Conservation (phyloP, 2,113 vertebrate genomes). For the Sander vitreus region DNA sequence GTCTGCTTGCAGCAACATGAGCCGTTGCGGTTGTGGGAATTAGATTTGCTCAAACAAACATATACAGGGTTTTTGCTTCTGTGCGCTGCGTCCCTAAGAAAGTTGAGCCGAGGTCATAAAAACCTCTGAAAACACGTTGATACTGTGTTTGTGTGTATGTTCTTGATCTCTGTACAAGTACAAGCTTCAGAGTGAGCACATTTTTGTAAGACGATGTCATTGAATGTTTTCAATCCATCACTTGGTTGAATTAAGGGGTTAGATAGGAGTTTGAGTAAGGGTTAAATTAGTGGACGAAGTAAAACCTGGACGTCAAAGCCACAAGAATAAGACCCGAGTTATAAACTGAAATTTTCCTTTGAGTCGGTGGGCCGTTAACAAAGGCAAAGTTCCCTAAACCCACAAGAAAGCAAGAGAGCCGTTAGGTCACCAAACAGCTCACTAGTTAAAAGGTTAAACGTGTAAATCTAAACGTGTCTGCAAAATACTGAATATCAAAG, state of each 20-base stretch:
- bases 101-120: slow-evolving; percentile 17
- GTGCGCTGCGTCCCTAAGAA: background rate
- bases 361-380: background rate
- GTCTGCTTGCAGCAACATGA: slow-evolving; percentile 6
- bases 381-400: background rate
- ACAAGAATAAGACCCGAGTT: background rate
- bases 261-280: background rate
- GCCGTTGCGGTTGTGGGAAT: background rate
- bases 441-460: background rate
- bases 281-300: background rate
- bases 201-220: background rate
- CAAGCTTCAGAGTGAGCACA: background rate
- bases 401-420: background rate
- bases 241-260: background rate
- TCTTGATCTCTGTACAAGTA: background rate
- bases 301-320: background rate
- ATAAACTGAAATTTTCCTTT: background rate
- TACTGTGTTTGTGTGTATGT: background rate
- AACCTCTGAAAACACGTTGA: slow-evolving; percentile 1
- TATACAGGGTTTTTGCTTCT: slow-evolving; percentile 8
- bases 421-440: background rate
- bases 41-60: slow-evolving; percentile 10
- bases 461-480: background rate
- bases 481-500: background rate
- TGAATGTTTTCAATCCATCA: background rate